A percentile compares a stretch with the other conserved stretches of the same genome.
phyloP scores from a whole-genome alignment of 2,888 invertebrate genomes.

The Folsomia candida region DNA sequence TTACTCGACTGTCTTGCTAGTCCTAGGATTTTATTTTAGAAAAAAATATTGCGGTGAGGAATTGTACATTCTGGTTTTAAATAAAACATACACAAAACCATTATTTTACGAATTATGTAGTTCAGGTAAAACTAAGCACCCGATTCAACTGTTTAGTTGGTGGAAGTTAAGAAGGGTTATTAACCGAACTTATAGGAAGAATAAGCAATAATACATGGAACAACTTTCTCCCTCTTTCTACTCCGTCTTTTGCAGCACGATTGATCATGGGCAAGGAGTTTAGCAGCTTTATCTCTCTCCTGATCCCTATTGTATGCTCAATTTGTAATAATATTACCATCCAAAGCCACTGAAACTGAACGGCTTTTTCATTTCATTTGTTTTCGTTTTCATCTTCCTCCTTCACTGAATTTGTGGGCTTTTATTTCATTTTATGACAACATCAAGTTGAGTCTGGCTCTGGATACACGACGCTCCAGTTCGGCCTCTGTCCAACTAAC shows the following conservation, averaged over 20 bases:
- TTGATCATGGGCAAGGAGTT: not conserved
- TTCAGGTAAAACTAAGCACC: too few relatives aligned
- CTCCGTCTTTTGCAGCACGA: too few relatives aligned
- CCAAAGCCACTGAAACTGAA: not conserved
- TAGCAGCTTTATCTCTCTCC: not conserved
- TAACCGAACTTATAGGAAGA: not conserved
- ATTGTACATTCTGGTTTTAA: too few relatives aligned
- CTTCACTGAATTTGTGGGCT: not conserved
- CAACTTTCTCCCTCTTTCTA: not conserved
- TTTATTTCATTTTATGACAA: not conserved
- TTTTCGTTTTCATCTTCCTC: not conserved
- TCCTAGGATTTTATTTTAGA: too few relatives aligned
- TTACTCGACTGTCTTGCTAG: too few relatives aligned
- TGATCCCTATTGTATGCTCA: not conserved
- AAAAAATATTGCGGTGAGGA: too few relatives aligned
- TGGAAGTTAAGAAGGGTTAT: not conserved
- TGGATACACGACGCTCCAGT: too few relatives aligned
- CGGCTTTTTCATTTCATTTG: not conserved
- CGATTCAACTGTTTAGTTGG: too few relatives aligned
- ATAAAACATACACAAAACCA: too few relatives aligned
- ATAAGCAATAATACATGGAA: too few relatives aligned
- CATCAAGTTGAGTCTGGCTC: not conserved
- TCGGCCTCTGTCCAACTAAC: too few relatives aligned
- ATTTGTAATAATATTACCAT: not conserved
- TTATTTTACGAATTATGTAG: too few relatives aligned